Evolutionary conservation across 2,113 vertebrate species (phyloP).

Genomic region (Kobus ellipsiprymnus): DNA sequence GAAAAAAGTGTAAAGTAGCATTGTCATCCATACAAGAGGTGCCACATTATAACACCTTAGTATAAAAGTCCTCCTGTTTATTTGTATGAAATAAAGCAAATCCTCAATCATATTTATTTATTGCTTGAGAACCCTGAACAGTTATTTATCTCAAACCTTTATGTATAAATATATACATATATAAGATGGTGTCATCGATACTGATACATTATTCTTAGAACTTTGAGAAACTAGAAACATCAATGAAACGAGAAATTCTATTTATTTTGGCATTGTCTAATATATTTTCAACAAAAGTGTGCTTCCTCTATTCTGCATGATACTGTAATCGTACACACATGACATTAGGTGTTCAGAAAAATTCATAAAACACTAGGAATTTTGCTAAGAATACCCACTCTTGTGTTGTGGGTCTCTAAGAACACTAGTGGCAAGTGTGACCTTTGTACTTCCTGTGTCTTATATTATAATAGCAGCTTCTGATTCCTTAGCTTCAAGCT

Average conservation of each 20-base stretch:
- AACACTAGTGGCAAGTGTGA: not conserved
- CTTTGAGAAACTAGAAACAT: not conserved
- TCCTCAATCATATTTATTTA: not conserved
- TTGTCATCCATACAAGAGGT: not conserved
- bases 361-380: not conserved
- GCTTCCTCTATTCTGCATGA: not conserved
- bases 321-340: not conserved
- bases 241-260: not conserved
- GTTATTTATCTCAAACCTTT: not conserved
- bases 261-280: not conserved
- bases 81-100: not conserved
- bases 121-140: not conserved
- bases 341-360: not conserved
- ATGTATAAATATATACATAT: not conserved
- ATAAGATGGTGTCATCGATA: not conserved
- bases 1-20: not conserved
- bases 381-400: not conserved
- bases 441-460: not conserved
- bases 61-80: not conserved
- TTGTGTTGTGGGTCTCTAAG: not conserved
- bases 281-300: not conserved
- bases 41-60: not conserved
- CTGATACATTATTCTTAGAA: not conserved
- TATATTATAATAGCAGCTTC: not conserved
- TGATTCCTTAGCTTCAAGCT: not conserved